Percentiles rank a stretch among this genome's conserved stretches.
Conservation (phyloP, 2,888 invertebrate genomes). For the Limnephilus marmoratus region DNA sequence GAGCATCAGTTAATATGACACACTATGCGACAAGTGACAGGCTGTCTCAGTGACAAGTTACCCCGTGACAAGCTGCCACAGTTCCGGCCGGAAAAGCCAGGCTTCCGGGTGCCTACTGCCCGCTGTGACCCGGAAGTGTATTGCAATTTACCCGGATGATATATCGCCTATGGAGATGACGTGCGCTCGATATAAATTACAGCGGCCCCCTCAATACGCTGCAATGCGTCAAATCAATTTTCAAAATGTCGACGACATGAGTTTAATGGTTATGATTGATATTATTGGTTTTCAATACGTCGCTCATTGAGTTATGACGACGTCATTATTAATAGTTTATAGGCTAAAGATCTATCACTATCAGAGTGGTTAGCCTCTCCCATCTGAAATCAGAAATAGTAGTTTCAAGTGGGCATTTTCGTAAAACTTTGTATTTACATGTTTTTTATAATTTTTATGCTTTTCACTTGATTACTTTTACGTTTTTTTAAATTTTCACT, state of each 20-base stretch:
- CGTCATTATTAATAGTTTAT: neutral
- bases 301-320: neutral
- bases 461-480: no score
- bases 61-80: neutral
- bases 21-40: neutral
- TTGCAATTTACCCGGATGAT: neutral
- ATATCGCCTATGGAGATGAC: neutral
- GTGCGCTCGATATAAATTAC: neutral
- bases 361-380: neutral
- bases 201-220: neutral
- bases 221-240: slow-evolving; percentile 2
- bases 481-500: no score
- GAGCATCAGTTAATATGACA: neutral
- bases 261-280: neutral
- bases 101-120: neutral
- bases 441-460: no score
- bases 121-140: neutral
- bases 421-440: no score
- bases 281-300: neutral
- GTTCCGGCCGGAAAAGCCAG: neutral
- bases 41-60: neutral
- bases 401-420: no score
- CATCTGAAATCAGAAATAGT: neutral
- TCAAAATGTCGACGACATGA: neutral
- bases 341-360: neutral